These are phyloP conservation scores for Malthinus seriepunctatus DNA, from an alignment of 2,888 invertebrate species.

Conservation along the genomic window DNA sequence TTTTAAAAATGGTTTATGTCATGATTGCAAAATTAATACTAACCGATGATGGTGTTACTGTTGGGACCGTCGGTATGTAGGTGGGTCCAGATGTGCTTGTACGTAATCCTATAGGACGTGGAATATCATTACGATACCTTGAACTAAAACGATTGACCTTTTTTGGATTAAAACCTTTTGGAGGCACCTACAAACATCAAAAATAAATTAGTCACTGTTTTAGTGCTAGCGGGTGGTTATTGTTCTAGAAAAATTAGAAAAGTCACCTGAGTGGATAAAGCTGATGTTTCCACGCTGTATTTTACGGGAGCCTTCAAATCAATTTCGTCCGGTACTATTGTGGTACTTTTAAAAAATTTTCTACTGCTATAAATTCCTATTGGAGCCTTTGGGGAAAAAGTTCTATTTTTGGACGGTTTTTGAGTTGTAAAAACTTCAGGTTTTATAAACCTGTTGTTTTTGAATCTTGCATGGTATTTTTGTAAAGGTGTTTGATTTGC, in stretches of 20 bases:
- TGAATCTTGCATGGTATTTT: conserved; percentile 47
- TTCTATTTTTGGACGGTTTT: conserved; percentile 14
- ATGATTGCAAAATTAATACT: conserved; percentile 6
- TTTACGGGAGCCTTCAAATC: conserved; percentile 7
- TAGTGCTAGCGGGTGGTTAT: no score
- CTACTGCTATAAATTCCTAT: conserved; percentile 44
- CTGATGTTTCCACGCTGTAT: conserved; percentile 10
- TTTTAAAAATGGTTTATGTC: neutral
- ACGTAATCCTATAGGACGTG: conserved; percentile 51
- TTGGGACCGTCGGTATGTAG: conserved; percentile 67
- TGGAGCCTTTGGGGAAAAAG: conserved; percentile 29
- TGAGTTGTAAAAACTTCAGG: conserved; percentile 1
- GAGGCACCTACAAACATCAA: conserved; percentile 31
- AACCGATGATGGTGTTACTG: conserved; percentile 54
- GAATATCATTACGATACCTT: conserved; percentile 57
- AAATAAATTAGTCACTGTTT: neutral
- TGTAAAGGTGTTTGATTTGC: conserved; percentile 19
- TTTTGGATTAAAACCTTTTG: conserved; percentile 22
- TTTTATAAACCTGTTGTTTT: conserved; percentile 19
- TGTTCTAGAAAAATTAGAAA: neutral
- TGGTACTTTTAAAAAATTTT: conserved; percentile 33
- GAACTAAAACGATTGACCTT: conserved; percentile 58
- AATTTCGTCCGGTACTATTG: neutral
- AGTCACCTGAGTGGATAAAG: conserved; percentile 30
- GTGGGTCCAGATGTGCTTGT: conserved; percentile 59